A percentile compares a stretch with the other conserved stretches of the same genome.
These are phyloP conservation scores for Micromussa lordhowensis DNA, from an alignment of 92 coral and sea anemone genomes.

Conservation along the genomic window DNA sequence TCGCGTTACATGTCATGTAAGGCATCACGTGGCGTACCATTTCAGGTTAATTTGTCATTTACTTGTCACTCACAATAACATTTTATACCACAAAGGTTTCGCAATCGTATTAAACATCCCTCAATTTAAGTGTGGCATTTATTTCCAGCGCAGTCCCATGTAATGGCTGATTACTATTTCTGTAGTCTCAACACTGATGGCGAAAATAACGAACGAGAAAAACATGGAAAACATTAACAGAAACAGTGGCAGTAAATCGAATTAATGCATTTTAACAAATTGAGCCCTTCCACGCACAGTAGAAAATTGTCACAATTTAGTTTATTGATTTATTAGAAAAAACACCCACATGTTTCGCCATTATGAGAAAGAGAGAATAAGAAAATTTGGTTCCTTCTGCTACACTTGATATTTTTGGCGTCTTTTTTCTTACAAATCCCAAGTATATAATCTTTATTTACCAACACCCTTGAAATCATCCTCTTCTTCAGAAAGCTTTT, in stretches of 20 bases:
- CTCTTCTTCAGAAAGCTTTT: constrained; percentile 2
- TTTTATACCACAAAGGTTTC: neutral
- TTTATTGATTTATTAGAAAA: neutral
- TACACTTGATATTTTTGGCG: neutral
- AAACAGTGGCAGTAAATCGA: neutral
- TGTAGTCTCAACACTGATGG: neutral
- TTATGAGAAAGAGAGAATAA: neutral
- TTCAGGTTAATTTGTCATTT: neutral
- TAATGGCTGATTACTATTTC: neutral
- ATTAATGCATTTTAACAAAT: neutral
- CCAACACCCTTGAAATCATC: neutral
- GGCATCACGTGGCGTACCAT: neutral
- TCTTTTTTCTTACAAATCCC: neutral
- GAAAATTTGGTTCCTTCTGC: neutral
- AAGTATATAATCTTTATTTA: neutral
- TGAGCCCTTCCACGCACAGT: neutral
- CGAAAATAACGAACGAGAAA: neutral
- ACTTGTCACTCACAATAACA: neutral
- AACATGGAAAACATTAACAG: neutral
- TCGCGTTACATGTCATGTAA: neutral
- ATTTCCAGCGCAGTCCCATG: neutral
- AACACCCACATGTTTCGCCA: neutral
- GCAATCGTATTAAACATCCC: neutral
- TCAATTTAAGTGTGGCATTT: neutral
- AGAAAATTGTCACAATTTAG: neutral